Evolutionary conservation across 2,113 vertebrate species (phyloP), one percentile per base, ranked within the genome.

Genomic region (Loxodonta africana): DNA sequence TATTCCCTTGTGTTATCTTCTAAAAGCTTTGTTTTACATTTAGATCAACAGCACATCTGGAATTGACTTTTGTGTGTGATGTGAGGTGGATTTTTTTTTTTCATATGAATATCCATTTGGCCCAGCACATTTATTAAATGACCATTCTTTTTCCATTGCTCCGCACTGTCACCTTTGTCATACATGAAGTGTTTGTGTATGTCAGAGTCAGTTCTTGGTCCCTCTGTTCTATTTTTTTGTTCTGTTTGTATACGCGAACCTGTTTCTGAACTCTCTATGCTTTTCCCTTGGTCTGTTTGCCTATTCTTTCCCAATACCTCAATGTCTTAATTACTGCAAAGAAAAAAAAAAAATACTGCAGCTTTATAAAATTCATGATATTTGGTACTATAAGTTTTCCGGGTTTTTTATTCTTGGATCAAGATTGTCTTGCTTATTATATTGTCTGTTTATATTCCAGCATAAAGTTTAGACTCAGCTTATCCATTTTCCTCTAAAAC

Each of bases 361-460:
- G 10, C 30, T 93, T 88, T 63, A 28, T 65, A 60, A 46, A 65
- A 65, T 33, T 57, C 53, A 2, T 57, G 60, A 17, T 80, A 62
- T 17, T n/a, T 80, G 8, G 10, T 74, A 62, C 18, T 71, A 0
- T 67, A 78, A 21, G 14, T 46, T 90, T 88, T 76, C 37, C 41
- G 76, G 28, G 21, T 83, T 80, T 92, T 28, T 86, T 97, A 14
- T 51, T 76, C 28, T 91, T 94, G 25, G 60, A 33, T 88, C 21
- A 89, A 11, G 37, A 87, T 91, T 77, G 67, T 83, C 44, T 81
- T 88, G 60, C 26, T 84, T 87, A 26, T 76, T 87, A n/a, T 87
- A n/a, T 78, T 37, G 28, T 73, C 30, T 78, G 1, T 76, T 60
- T 80, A 51, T 14, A 73, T 83, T 91, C 90, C 37, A 23, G 71